Evolutionary conservation across 2,113 vertebrate genomes (phyloP).

Genomic region (Hyperopisus bebe): DNA sequence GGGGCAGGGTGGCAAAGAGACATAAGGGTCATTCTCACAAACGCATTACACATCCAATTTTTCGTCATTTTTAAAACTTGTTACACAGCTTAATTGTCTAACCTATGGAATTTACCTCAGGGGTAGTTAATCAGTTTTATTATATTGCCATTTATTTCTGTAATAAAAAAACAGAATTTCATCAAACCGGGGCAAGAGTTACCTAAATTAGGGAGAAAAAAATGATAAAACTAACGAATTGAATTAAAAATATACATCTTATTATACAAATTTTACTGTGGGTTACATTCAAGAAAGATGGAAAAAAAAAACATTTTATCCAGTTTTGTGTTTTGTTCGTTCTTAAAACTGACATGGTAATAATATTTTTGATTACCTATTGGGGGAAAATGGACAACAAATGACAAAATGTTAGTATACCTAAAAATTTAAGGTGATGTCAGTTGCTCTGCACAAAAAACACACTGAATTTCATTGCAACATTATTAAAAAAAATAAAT

Average conservation of each 20-base stretch:
- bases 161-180: neutral
- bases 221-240: neutral
- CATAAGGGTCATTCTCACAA: neutral
- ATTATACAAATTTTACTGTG: neutral
- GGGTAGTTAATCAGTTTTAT: neutral
- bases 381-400: neutral
- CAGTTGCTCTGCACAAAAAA: neutral
- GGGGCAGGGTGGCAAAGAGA: neutral
- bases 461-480: neutral
- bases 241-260: neutral
- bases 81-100: neutral
- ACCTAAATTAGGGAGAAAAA: neutral
- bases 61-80: neutral
- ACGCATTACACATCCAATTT: neutral
- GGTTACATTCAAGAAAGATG: neutral
- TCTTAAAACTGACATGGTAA: neutral
- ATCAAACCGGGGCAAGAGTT: neutral
- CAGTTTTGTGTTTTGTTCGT: neutral
- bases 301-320: no score
- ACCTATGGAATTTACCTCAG: neutral
- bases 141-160: neutral
- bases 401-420: neutral
- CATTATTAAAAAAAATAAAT: no score
- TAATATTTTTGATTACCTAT: neutral
- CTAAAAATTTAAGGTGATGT: neutral